Conservation (phyloP, 2,888 invertebrate genomes). For the Acrocyrtus sp. region DNA sequence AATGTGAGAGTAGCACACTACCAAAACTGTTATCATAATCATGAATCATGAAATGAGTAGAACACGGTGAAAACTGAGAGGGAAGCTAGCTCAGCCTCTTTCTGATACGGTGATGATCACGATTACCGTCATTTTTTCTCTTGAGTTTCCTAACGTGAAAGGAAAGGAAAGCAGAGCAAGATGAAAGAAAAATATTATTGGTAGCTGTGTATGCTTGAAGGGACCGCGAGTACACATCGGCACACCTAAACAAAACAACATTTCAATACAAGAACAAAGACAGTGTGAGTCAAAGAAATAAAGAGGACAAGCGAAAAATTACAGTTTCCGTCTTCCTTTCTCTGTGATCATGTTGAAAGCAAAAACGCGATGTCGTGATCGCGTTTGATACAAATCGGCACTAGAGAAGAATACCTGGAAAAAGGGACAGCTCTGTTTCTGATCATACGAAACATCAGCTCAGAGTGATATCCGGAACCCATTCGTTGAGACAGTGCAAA, state of each 20-base stretch:
- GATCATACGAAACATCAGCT: neutral
- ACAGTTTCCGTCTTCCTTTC: too few relatives aligned
- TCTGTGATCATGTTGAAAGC: too few relatives aligned
- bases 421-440: neutral
- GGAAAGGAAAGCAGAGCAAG: constrained; percentile 5
- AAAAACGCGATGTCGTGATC: too few relatives aligned
- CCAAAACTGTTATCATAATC: constrained; percentile 40
- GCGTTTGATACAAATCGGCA: neutral
- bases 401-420: neutral
- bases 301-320: too few relatives aligned
- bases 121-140: neutral
- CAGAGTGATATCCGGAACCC: too few relatives aligned
- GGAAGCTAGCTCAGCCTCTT: too few relatives aligned
- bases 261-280: constrained; percentile 12
- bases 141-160: too few relatives aligned
- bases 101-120: too few relatives aligned
- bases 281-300: too few relatives aligned
- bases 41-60: constrained; percentile 43
- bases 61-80: too few relatives aligned
- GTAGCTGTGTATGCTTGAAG: neutral
- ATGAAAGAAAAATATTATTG: constrained; percentile 10
- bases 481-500: neutral
- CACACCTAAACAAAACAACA: constrained; percentile 16
- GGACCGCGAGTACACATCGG: neutral
- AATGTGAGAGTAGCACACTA: constrained; percentile 45